These are phyloP conservation scores for Andrena flavipes DNA, from an alignment of 2,888 invertebrate species.

Conservation along the genomic window DNA sequence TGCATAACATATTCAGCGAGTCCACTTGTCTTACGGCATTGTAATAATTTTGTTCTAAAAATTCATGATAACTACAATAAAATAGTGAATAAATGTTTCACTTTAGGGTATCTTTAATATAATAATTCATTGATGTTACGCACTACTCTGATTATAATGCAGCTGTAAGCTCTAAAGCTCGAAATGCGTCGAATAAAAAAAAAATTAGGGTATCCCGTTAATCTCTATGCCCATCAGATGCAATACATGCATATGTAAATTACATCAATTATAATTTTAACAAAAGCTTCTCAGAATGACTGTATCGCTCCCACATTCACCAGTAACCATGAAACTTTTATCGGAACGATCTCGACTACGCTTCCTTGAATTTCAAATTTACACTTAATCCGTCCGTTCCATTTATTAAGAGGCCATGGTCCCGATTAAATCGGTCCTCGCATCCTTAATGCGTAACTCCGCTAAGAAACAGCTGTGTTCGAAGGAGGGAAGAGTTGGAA, in stretches of 20 bases:
- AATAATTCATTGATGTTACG: too few species aligned
- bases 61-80: too few species aligned
- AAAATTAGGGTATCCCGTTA: too few species aligned
- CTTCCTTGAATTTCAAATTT: constrained; percentile 13
- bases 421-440: constrained; percentile 3
- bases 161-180: too few species aligned
- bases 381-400: constrained; percentile 2
- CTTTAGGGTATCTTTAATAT: too few species aligned
- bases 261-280: background rate
- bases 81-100: too few species aligned
- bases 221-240: too few species aligned
- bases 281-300: background rate
- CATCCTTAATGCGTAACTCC: background rate
- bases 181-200: too few species aligned
- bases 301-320: background rate
- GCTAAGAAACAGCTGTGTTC: constrained; percentile 3
- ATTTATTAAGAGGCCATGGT: constrained; percentile 24
- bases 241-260: background rate
- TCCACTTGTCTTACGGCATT: too few species aligned
- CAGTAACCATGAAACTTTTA: background rate
- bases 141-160: too few species aligned
- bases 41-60: too few species aligned
- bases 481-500: background rate
- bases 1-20: too few species aligned
- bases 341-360: background rate